Evolutionary conservation across 2,888 invertebrate species (phyloP).

Genomic region (Geotrupes spiniger): DNA sequence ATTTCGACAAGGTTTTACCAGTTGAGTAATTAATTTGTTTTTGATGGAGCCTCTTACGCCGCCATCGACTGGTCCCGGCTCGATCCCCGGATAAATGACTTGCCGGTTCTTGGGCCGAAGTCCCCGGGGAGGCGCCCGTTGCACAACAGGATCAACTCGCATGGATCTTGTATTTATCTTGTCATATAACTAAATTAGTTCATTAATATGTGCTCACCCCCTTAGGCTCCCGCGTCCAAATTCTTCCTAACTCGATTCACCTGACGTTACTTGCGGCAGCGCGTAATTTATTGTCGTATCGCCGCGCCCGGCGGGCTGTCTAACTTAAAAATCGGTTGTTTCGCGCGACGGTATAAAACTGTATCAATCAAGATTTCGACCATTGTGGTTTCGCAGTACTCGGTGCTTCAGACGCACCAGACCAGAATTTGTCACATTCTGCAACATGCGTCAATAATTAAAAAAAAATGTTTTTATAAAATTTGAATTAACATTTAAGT

Average conservation of each 20-base stretch:
- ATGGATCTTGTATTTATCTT: conserved; percentile 50
- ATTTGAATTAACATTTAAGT: no score
- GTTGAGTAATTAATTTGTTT: conserved; percentile 49
- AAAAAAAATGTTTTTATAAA: no score
- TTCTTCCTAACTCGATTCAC: conserved; percentile 19
- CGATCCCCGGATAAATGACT: conserved; percentile 44
- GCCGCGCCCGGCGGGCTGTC: not conserved
- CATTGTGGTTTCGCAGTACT: no score
- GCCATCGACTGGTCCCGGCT: conserved; percentile 17
- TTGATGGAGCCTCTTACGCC: conserved; percentile 44
- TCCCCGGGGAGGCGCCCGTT: conserved; percentile 40
- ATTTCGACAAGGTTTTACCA: conserved; percentile 46
- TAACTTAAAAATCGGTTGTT: not conserved
- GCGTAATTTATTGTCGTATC: conserved; percentile 10
- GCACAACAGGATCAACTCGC: conserved; percentile 45
- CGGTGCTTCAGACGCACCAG: no score
- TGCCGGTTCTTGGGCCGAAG: conserved; percentile 45
- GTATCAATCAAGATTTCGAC: no score
- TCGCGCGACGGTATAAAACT: no score
- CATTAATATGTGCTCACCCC: conserved; percentile 33
- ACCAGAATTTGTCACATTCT: no score
- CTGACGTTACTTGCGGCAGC: conserved; percentile 15
- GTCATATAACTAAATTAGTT: conserved; percentile 50
- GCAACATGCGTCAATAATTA: no score
- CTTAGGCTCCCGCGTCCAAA: conserved; percentile 20